Evolutionary conservation across 2,797 vertebrate genomes (phyloP).

Genomic region (Xerus rutilus): DNA sequence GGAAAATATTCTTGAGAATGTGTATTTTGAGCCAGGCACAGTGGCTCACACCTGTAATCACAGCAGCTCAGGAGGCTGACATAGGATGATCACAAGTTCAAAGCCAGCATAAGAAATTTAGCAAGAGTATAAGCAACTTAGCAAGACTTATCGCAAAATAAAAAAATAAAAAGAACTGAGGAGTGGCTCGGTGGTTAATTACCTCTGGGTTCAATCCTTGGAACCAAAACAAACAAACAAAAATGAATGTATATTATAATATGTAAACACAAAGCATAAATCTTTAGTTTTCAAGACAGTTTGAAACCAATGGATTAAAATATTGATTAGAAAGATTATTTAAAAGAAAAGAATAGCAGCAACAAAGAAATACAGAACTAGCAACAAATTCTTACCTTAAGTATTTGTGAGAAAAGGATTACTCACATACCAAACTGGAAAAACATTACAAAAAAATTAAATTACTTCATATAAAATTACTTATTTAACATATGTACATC

Average conservation of each 20-base stretch:
- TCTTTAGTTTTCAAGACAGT: neutral
- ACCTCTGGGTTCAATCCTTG: no score
- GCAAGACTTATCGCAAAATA: no score
- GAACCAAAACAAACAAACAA: neutral
- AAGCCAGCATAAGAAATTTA: no score
- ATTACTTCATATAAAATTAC: neutral
- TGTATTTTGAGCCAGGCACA: no score
- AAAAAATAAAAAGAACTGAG: no score
- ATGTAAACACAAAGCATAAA: slow-evolving; percentile 1
- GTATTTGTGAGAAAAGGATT: neutral
- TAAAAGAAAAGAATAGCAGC: neutral
- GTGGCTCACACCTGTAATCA: no score
- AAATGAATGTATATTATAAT: neutral
- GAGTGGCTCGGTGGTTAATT: no score
- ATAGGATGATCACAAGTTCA: no score
- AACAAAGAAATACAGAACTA: neutral
- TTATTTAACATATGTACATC: neutral
- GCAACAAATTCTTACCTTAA: neutral
- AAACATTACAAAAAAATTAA: neutral
- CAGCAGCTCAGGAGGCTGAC: no score
- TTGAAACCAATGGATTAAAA: neutral
- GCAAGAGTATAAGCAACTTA: no score
- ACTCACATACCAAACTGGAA: neutral
- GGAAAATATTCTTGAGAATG: neutral
- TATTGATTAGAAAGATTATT: neutral